Evolutionary conservation across 2,888 invertebrate genomes (phyloP).

Genomic region (Euplexia lucipara): DNA sequence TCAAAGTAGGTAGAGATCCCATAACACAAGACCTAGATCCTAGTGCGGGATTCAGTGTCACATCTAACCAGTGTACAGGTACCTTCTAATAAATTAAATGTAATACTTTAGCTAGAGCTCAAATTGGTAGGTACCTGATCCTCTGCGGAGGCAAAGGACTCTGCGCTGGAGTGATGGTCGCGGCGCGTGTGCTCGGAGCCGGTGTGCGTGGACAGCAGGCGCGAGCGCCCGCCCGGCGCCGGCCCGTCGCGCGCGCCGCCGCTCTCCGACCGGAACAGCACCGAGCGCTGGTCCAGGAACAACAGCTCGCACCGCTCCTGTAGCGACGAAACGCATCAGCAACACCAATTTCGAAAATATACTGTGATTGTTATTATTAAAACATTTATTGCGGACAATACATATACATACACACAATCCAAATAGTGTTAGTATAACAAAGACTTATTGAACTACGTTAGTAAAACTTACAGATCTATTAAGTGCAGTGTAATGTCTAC

Average conservation of each 20-base stretch:
- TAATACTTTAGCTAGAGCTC: background rate
- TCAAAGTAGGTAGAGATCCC: too few species aligned
- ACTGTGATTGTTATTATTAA: too few species aligned
- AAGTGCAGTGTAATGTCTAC: too few species aligned
- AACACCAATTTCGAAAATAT: background rate
- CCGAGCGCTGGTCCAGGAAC: slow-evolving; percentile 97
- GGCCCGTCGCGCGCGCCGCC: slow-evolving; percentile 83
- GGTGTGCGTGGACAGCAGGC: slow-evolving; percentile 86
- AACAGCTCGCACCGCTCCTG: slow-evolving; percentile 97
- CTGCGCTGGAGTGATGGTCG: slow-evolving; percentile 96
- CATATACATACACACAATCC: too few species aligned
- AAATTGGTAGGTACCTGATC: slow-evolving; percentile 92
- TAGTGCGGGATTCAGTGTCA: too few species aligned
- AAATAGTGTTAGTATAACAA: too few species aligned
- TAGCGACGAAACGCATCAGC: slow-evolving; percentile 18
- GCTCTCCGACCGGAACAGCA: slow-evolving; percentile 95
- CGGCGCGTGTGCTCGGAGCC: slow-evolving; percentile 84
- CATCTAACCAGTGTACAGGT: too few species aligned
- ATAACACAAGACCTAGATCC: too few species aligned
- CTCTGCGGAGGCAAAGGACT: slow-evolving; percentile 98
- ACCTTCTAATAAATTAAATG: too few species aligned
- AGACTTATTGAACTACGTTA: too few species aligned
- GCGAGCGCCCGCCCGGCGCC: slow-evolving; percentile 77
- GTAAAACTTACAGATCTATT: too few species aligned
- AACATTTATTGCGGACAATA: too few species aligned